phyloP scores from a whole-genome alignment of 2,797 vertebrate species.

The Hafferia zeledoni region DNA sequence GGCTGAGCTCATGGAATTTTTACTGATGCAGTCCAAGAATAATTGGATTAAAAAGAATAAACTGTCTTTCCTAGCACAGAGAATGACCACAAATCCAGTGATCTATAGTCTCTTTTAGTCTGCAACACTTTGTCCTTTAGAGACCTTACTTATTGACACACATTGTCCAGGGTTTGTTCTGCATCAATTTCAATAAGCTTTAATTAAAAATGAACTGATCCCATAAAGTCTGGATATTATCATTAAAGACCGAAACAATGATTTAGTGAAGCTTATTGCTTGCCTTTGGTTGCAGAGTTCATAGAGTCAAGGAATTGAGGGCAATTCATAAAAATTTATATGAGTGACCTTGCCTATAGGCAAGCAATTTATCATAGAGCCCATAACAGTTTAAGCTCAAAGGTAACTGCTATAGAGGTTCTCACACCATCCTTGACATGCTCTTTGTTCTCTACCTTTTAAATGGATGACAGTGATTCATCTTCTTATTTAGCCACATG shows the following conservation, averaged over 20 bases:
- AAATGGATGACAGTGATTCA: conserved; percentile 19
- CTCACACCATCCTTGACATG: conserved; percentile 11
- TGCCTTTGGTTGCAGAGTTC: neutral
- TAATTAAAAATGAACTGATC: conserved; percentile 12
- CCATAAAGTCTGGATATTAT: neutral
- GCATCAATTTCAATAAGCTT: conserved; percentile 9
- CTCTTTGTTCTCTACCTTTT: neutral
- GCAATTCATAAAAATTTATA: neutral
- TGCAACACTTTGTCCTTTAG: neutral
- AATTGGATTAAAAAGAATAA: neutral
- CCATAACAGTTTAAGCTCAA: neutral
- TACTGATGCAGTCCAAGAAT: neutral
- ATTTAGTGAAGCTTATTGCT: neutral
- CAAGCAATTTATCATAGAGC: neutral
- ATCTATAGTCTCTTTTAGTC: neutral
- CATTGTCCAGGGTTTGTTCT: neutral
- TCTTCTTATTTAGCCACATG: neutral
- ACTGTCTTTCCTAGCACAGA: neutral
- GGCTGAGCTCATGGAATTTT: neutral
- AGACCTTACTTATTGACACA: neutral
- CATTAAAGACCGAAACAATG: neutral
- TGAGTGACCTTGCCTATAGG: conserved; percentile 10
- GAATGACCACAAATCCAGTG: neutral
- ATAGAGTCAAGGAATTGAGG: neutral
- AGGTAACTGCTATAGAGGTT: neutral